Evolutionary conservation across 2,113 vertebrate species (phyloP).

Genomic region (Scomber colias): DNA sequence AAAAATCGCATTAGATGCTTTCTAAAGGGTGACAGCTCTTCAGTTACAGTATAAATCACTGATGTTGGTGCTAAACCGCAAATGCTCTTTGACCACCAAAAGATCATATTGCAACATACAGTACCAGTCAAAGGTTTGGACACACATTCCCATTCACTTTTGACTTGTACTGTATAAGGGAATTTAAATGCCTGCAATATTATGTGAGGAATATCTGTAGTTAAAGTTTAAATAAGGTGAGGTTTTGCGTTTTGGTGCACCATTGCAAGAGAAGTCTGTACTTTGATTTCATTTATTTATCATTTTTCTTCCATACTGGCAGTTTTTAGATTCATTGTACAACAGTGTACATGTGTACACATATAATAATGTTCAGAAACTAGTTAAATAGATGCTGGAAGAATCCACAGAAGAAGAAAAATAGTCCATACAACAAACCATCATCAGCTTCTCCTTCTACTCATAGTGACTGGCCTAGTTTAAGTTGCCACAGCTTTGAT

Average conservation of each 20-base stretch:
- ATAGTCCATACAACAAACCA: not conserved
- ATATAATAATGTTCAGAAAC: not conserved
- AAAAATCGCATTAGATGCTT: slow-evolving; percentile 43
- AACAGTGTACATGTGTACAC: not conserved
- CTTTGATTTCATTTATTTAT: slow-evolving; percentile 2
- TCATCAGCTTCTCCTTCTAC: not conserved
- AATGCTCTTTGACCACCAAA: not conserved
- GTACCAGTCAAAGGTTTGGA: too few species aligned
- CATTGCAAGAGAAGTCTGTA: not conserved
- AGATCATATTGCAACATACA: too few species aligned
- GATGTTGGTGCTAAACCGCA: not conserved
- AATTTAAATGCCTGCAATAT: not conserved
- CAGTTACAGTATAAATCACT: not conserved
- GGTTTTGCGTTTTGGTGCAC: not conserved
- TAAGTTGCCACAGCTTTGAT: not conserved
- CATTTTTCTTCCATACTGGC: not conserved
- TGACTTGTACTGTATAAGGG: too few species aligned
- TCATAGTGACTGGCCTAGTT: not conserved
- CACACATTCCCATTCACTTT: not conserved
- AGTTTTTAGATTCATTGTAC: not conserved
- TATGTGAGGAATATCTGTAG: not conserved
- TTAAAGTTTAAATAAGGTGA: not conserved
- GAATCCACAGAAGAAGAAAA: slow-evolving; percentile 4
- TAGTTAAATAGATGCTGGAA: slow-evolving; percentile 6
- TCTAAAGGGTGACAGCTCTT: not conserved